Conservation (phyloP, 2,113 vertebrate genomes). For the Oryzias celebensis region DNA sequence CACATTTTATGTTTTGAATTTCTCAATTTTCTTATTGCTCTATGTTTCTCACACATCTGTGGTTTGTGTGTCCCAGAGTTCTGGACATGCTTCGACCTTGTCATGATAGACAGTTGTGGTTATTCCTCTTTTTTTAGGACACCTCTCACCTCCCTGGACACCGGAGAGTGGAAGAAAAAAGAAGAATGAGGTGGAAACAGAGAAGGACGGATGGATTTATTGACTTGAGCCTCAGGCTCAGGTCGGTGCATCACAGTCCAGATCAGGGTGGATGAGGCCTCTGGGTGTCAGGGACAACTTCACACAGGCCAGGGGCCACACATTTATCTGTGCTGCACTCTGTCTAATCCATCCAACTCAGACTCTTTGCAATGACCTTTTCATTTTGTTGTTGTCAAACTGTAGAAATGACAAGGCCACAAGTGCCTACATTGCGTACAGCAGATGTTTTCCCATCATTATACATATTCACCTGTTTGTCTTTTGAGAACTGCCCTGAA, state of each 20-base stretch:
- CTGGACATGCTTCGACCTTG: constrained; percentile 86
- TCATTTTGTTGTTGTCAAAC: not conserved
- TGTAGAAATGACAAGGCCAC: not conserved
- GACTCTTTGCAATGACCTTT: not conserved
- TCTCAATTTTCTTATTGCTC: constrained; percentile 3
- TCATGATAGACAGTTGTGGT: constrained; percentile 84
- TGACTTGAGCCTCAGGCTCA: constrained; percentile 86
- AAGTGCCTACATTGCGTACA: not conserved
- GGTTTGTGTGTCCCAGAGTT: constrained; percentile 56
- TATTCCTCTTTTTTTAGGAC: constrained; percentile 59
- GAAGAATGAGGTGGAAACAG: constrained; percentile 77
- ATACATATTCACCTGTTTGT: not conserved
- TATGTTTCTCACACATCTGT: constrained; percentile 20
- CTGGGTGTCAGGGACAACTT: constrained; percentile 88
- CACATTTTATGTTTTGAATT: too few relatives aligned
- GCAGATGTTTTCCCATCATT: not conserved
- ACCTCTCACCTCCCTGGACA: constrained; percentile 64
- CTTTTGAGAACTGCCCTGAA: not conserved
- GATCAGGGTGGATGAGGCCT: constrained; percentile 94
- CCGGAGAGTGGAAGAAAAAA: constrained; percentile 55
- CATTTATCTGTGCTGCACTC: constrained; percentile 53
- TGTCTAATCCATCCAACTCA: constrained; percentile 23
- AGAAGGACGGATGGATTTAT: constrained; percentile 90
- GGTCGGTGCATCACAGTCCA: constrained; percentile 87
- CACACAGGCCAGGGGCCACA: constrained; percentile 81